Evolutionary conservation across 2,797 vertebrate species (phyloP).

Genomic region (Sphaeramia orbicularis): DNA sequence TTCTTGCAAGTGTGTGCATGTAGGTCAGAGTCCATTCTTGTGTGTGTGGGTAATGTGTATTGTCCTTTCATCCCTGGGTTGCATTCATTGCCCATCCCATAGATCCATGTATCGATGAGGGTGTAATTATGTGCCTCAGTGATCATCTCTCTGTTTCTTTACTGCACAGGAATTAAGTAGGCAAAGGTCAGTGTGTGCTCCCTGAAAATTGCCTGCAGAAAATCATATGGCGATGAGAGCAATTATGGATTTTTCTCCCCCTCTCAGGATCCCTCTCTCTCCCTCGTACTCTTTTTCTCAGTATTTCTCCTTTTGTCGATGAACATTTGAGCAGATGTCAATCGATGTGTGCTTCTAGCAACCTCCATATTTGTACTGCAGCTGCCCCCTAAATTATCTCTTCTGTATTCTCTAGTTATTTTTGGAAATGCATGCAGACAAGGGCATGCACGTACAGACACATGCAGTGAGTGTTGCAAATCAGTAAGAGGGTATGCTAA

Average conservation of each 20-base stretch:
- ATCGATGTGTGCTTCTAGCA: conserved; percentile 80
- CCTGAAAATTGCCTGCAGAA: conserved; percentile 84
- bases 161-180: conserved; percentile 87
- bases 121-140: conserved; percentile 88
- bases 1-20: conserved; percentile 48
- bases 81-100: conserved; percentile 78
- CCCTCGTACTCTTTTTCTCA: conserved; percentile 61
- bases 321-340: conserved; percentile 83
- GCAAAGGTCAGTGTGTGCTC: conserved; percentile 86
- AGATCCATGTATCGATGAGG: conserved; percentile 87
- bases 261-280: conserved; percentile 63
- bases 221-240: conserved; percentile 87
- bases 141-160: conserved; percentile 86
- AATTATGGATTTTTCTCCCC: conserved; percentile 83
- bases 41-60: conserved; percentile 68
- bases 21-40: conserved; percentile 44
- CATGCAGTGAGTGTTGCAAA: conserved; percentile 20
- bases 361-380: conserved; percentile 74
- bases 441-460: neutral
- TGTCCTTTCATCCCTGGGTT: conserved; percentile 79
- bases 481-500: conserved; percentile 42
- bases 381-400: conserved; percentile 70
- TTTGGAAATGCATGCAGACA: conserved; percentile 56
- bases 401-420: conserved; percentile 59
- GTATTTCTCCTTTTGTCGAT: conserved; percentile 78